phyloP scores from a whole-genome alignment of 1,140 invertebrate genomes.

The Heliconius nattereri region DNA sequence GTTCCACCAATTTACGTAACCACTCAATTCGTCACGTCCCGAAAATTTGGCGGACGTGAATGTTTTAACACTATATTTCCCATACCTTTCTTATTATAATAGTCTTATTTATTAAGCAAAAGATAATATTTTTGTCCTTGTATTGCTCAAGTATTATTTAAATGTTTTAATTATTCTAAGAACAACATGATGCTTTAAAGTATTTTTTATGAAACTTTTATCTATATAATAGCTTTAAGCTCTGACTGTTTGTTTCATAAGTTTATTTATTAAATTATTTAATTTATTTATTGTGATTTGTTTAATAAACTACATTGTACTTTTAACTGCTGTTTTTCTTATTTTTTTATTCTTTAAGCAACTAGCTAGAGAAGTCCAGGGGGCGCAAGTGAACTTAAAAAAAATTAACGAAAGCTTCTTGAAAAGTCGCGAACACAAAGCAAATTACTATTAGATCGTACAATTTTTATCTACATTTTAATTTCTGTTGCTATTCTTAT shows the following conservation, averaged over 20 bases:
- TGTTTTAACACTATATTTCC: too few relatives aligned
- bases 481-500: too few relatives aligned
- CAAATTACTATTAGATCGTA: too few relatives aligned
- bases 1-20: too few relatives aligned
- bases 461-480: too few relatives aligned
- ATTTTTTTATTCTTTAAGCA: background rate
- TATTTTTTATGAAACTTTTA: conserved; percentile 35
- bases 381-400: too few relatives aligned
- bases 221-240: conserved; percentile 21
- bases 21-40: too few relatives aligned
- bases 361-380: too few relatives aligned
- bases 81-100: too few relatives aligned
- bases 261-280: conserved; percentile 34
- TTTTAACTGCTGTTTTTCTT: background rate
- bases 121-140: background rate
- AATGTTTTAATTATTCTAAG: background rate
- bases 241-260: conserved; percentile 20
- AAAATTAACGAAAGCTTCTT: too few relatives aligned
- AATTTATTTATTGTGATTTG: conserved; percentile 33
- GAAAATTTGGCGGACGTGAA: too few relatives aligned
- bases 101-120: background rate
- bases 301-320: conserved; percentile 5
- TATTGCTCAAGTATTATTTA: background rate
- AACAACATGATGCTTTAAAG: conserved; percentile 9
- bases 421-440: too few relatives aligned